Conservation (phyloP, 2,888 invertebrate species). For the Venusia cambrica region DNA sequence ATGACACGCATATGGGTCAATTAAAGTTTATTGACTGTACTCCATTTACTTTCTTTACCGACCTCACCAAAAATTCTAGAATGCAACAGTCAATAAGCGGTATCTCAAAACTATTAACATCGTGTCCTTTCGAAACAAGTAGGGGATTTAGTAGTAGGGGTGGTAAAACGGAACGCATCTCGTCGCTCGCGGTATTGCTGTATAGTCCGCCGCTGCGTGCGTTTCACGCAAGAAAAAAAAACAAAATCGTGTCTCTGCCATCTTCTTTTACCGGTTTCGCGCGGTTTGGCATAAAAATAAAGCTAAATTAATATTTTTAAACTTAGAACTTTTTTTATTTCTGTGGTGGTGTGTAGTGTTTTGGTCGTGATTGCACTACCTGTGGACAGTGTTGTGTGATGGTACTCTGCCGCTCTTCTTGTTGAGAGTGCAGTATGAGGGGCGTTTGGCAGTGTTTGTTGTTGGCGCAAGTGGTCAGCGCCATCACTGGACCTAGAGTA, state of each 20-base stretch:
- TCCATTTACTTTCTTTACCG: slow-evolving; percentile 26
- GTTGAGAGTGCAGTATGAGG: slow-evolving; percentile 73
- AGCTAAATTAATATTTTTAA: slow-evolving; percentile 6
- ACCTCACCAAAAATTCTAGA: slow-evolving; percentile 36
- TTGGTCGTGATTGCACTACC: slow-evolving; percentile 45
- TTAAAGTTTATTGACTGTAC: slow-evolving; percentile 28
- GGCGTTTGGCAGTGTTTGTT: slow-evolving; percentile 64
- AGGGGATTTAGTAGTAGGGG: slow-evolving; percentile 72
- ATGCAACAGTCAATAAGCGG: slow-evolving; percentile 61
- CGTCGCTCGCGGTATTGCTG: slow-evolving; percentile 60
- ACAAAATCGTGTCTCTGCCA: slow-evolving; percentile 37
- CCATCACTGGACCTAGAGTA: slow-evolving; percentile 75
- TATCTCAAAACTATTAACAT: slow-evolving; percentile 38
- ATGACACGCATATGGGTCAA: slow-evolving; percentile 30
- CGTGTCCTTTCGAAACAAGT: slow-evolving; percentile 75
- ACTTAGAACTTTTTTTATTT: slow-evolving; percentile 31
- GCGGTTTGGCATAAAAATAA: no score
- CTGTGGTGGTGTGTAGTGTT: slow-evolving; percentile 49
- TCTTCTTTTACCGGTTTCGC: slow-evolving; percentile 38
- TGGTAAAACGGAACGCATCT: slow-evolving; percentile 69
- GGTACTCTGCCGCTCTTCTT: slow-evolving; percentile 69
- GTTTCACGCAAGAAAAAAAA: slow-evolving; percentile 43
- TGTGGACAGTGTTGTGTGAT: slow-evolving; percentile 67
- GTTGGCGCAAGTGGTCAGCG: slow-evolving; percentile 73
- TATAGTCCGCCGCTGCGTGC: slow-evolving; percentile 56